Evolutionary conservation across 2,888 invertebrate species (phyloP).

Genomic region (Bimastos eiseni): DNA sequence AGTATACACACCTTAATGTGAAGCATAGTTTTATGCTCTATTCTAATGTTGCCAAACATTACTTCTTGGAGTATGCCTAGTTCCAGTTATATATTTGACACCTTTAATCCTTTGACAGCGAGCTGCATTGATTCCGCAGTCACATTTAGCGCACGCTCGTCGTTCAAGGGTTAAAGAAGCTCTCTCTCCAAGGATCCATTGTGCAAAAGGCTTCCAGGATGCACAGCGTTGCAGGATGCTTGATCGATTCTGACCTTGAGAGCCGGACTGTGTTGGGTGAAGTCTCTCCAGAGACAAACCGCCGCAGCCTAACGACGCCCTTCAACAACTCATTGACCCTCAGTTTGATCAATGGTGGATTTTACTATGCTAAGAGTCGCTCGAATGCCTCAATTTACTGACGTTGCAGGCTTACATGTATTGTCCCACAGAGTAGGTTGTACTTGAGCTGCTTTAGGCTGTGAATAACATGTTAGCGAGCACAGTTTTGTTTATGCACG

Average conservation of each 20-base stretch:
- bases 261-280: background rate
- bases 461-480: background rate
- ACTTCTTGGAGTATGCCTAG: background rate
- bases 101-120: too few relatives aligned
- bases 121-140: too few relatives aligned
- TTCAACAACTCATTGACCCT: background rate
- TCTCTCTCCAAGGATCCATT: background rate
- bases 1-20: too few relatives aligned
- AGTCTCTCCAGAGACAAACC: background rate
- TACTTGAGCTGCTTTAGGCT: background rate
- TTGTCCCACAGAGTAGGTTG: background rate
- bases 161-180: too few relatives aligned
- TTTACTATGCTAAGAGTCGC: background rate
- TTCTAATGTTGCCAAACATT: background rate
- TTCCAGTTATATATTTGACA: background rate
- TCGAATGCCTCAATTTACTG: background rate
- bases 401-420: background rate
- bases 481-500: background rate
- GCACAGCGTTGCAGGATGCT: background rate
- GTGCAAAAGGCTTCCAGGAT: background rate
- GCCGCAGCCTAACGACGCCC: background rate
- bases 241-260: constrained; percentile 1
- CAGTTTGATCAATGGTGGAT: background rate
- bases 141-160: too few relatives aligned
- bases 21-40: background rate